Conservation (phyloP, 2,888 invertebrate species). For the Nesidiocoris tenuis region DNA sequence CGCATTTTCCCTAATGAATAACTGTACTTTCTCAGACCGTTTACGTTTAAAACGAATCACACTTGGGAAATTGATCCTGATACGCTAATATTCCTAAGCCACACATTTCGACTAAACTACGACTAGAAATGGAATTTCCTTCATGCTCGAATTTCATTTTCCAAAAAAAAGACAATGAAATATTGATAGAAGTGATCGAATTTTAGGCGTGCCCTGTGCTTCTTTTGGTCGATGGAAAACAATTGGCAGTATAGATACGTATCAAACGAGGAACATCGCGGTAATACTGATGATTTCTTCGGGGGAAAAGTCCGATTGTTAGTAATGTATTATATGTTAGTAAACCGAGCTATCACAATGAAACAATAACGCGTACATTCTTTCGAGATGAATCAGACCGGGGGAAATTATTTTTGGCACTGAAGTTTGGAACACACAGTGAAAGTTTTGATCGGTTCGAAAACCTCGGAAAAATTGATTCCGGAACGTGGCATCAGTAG, state of each 20-base stretch:
- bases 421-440: too few relatives aligned
- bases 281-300: not conserved
- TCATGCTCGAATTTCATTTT: not conserved
- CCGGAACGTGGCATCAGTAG: too few relatives aligned
- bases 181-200: not conserved
- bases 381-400: too few relatives aligned
- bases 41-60: not conserved
- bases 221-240: not conserved
- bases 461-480: too few relatives aligned
- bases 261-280: not conserved
- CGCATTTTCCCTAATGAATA: not conserved
- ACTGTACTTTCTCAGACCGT: too few relatives aligned
- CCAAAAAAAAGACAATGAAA: too few relatives aligned
- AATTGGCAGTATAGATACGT: not conserved
- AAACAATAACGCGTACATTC: too few relatives aligned
- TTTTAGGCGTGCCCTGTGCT: not conserved
- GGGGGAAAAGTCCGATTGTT: not conserved
- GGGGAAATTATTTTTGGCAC: too few relatives aligned
- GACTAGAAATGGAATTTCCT: not conserved
- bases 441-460: too few relatives aligned
- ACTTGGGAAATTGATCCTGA: not conserved
- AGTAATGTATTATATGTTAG: too few relatives aligned
- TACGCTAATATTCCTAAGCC: not conserved
- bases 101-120: not conserved
- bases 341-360: too few relatives aligned